Conservation (phyloP, 2,113 vertebrate genomes). For the Bubo blakistoni region DNA sequence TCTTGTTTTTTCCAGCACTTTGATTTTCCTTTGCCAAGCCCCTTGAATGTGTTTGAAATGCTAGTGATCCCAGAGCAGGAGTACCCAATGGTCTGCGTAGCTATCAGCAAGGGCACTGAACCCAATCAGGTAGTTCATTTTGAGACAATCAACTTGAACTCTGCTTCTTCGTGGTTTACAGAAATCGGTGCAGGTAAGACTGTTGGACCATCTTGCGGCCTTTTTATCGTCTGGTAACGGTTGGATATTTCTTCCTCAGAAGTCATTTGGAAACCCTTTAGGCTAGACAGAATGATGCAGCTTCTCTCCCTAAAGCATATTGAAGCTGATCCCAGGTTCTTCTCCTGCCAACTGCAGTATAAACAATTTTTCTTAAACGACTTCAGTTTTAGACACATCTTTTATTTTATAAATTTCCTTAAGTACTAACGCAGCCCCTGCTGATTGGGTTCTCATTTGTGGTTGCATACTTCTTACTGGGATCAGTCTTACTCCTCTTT, state of each 20-base stretch:
- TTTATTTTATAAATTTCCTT: not conserved
- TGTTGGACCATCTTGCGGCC: accelerated
- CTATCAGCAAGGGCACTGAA: slow-evolving; percentile 86
- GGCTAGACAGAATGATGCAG: not conserved
- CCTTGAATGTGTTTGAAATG: slow-evolving; percentile 97
- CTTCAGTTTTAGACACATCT: not conserved
- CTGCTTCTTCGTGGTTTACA: slow-evolving; percentile 98
- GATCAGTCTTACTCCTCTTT: not conserved
- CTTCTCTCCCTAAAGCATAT: not conserved
- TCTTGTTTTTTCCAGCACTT: slow-evolving; percentile 82
- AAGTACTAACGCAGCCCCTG: not conserved
- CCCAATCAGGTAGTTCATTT: slow-evolving; percentile 91
- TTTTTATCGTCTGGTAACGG: accelerated
- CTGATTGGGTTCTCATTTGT: not conserved
- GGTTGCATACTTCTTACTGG: not conserved
- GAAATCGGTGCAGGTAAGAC: slow-evolving; percentile 87
- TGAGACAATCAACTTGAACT: slow-evolving; percentile 99
- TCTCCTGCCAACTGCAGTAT: not conserved
- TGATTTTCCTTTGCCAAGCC: slow-evolving; percentile 95
- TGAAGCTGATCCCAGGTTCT: not conserved
- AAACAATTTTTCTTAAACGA: not conserved
- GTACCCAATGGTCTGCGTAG: slow-evolving; percentile 95
- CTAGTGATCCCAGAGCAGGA: slow-evolving; percentile 97
- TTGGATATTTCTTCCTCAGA: not conserved
- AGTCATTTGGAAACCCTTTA: not conserved